Base-by-base conservation (phyloP, 2,797 vertebrate species). In the Paratrypauchen microcephalus region DNA sequence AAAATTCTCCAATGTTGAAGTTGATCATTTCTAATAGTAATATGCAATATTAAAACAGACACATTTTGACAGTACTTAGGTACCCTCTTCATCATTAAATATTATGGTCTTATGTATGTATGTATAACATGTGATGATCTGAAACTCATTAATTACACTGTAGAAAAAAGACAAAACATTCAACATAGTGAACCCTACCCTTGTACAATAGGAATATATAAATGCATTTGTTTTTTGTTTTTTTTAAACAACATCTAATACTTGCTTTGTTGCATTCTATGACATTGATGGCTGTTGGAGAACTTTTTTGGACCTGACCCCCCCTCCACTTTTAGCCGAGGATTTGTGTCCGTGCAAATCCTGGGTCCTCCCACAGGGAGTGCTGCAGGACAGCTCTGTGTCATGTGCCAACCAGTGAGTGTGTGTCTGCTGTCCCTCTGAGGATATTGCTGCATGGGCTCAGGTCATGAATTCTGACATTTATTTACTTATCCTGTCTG, bases 401-500 rank as follows among this genome's bases (percentile, higher is more conserved):
- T 92, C 89, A 88, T 81, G 48, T 69, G 65, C 64, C 76, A 88
- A 88, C 71, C 71, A 69, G 73, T 84, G 74, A n/a, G n/a, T 79
- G 75, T 77, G 76, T 75, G 64, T 83, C 23, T 74, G 69, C 56
- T 77, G 83, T 86, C 78, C 80, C 86, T 84, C 65, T 47, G 70
- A 73, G 78, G 65, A 13, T 15, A 45, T 69, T 66, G 64, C 60
- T 41, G 70, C 57, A 80, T 55, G 65, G 65, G 84, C 83, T 84
- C 74, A 76, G 87, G 86, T 88, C 84, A 76, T 84, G 82, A 89
- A 87, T 84, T 72, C 72, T 83, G 71, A 69, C 76, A 71, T 89
- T 89, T 89, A 86, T 89, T 91, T 90, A 91, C 86, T 77, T 75
- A 76, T 66, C 82, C 75, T 89, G 86, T 89, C 90, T 55, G 62